These are phyloP conservation scores for Amblyjoppa proteus DNA, from an alignment of 2,888 invertebrate species.

Conservation along the genomic window DNA sequence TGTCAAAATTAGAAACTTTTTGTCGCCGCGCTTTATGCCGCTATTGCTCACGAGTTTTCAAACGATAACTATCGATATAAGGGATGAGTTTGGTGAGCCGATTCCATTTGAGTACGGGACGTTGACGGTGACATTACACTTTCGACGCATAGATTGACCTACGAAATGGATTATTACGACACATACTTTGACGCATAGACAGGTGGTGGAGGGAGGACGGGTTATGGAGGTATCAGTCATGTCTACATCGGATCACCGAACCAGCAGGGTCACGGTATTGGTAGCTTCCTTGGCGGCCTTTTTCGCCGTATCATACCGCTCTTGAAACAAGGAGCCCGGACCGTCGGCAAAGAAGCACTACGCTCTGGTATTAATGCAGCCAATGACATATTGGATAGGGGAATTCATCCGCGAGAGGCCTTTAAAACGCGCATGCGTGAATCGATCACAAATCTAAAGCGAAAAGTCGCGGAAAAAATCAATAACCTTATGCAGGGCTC, in stretches of 20 bases:
- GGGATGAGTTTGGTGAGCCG: no score
- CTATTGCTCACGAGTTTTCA: no score
- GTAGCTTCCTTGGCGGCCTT: slow-evolving; percentile 15
- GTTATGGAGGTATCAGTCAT: slow-evolving; percentile 18
- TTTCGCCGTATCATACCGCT: slow-evolving; percentile 16
- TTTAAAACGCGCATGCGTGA: background rate
- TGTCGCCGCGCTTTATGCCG: background rate
- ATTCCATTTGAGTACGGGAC: no score
- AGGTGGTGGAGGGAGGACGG: background rate
- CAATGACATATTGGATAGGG: no score
- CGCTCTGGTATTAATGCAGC: no score
- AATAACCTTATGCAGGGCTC: no score
- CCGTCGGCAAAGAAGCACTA: background rate
- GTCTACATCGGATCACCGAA: background rate
- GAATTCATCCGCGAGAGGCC: background rate
- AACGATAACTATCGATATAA: no score
- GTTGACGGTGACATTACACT: no score
- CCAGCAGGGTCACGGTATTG: background rate
- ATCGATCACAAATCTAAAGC: no score
- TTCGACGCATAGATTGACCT: no score
- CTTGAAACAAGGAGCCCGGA: background rate
- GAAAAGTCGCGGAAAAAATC: no score
- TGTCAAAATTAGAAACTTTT: background rate
- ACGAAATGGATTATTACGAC: slow-evolving; percentile 3
- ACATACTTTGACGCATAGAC: slow-evolving; percentile 1